Evolutionary conservation across 1,140 invertebrate species (phyloP), one percentile per base, ranked within the genome.

Genomic region (Drosophila paulistorum): DNA sequence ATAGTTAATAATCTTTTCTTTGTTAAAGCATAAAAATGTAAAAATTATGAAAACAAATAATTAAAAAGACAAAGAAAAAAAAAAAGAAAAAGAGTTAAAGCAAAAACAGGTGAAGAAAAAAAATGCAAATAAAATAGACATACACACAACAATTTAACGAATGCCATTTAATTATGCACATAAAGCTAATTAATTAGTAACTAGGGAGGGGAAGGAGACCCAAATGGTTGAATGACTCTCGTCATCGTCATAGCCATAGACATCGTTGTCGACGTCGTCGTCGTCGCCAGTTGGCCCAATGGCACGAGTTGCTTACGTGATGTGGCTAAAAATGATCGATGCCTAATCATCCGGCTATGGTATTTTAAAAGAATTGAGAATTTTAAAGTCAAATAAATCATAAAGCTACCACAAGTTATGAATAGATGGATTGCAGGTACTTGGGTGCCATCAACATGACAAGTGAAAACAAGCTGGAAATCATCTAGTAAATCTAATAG

Each of bases 181-280:
- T 77, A 73, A 77, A 73, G 64, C 64, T 71, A 71, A 81, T 81
- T 81, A 81, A 81, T 81, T 81, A 81, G 69, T 66, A 51, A 45
- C 23, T 55, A 26, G 5, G 7, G 17, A 23, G 33, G 51, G 23
- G 45, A 14, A 10, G 45, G 7, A 17, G 54, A 2, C 61, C 26
- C 9, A 55, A 17, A 30, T 51, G 17, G 39, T 54, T 68, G 37
- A 35, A 63, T 37, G 20, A 35, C 13, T 51, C 17, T 51, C 45
- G 17, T n/a, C 37, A 54, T 66, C 37, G 20, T 45, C 26, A 41
- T 41, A 55, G 35, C 45, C 33, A 39, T 51, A 17, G 30, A 11
- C 41, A 37, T 73, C 65, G 65, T 41, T 33, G 37, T 7, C 37
- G 42, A 26, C 69, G 65, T 74, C 2, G 69, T 55, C 60, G 70